phyloP scores from a whole-genome alignment of 2,113 vertebrate genomes.

The Bucco capensis region DNA sequence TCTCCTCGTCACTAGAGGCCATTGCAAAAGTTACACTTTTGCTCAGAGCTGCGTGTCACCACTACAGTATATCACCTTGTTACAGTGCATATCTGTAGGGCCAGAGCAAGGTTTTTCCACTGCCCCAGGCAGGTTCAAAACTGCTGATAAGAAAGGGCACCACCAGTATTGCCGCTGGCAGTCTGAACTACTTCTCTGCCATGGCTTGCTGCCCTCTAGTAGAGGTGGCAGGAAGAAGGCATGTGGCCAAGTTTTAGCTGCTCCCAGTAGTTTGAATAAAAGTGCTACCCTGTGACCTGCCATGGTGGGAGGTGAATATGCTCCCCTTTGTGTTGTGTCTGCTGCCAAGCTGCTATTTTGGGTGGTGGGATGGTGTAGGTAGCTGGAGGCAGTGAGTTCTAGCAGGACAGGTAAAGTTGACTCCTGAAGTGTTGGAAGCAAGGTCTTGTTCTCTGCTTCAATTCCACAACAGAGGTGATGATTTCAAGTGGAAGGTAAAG shows the following conservation, averaged over 20 bases:
- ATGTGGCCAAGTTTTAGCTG: background rate
- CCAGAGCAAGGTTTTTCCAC: background rate
- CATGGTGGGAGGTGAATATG: background rate
- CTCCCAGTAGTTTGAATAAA: background rate
- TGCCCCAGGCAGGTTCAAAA: constrained; percentile 23
- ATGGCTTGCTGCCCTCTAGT: background rate
- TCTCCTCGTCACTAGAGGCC: background rate
- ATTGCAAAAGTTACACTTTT: background rate
- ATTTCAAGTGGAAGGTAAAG: background rate
- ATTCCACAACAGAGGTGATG: background rate
- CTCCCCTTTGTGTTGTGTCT: background rate
- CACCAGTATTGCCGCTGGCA: background rate
- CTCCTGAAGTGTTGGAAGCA: background rate
- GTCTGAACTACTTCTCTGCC: background rate
- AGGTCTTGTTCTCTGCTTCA: background rate
- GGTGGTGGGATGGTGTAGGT: background rate
- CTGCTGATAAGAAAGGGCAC: background rate
- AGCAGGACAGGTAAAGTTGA: background rate
- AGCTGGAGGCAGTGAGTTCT: background rate
- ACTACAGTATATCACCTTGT: background rate
- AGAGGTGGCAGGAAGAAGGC: background rate
- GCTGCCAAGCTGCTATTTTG: background rate
- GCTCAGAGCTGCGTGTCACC: background rate
- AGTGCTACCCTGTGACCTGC: background rate
- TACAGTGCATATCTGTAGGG: background rate